Evolutionary conservation across 1,140 invertebrate genomes (phyloP).

Genomic region (Zophobas morio): DNA sequence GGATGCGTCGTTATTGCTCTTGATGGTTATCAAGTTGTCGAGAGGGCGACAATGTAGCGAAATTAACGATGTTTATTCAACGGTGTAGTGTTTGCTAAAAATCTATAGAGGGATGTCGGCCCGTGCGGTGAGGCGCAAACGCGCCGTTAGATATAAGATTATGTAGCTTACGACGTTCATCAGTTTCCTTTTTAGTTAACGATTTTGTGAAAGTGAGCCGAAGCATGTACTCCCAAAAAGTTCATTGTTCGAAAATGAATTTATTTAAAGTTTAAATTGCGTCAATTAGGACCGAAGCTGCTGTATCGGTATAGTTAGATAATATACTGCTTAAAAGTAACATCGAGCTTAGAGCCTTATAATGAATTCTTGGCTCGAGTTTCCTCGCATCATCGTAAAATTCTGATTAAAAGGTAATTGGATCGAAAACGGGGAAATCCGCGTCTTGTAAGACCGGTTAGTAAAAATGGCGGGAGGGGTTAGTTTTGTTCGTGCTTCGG

Average conservation of each 20-base stretch:
- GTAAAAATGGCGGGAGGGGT: constrained; percentile 25
- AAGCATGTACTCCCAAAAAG: constrained; percentile 25
- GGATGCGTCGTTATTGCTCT: neutral
- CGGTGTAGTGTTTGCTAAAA: constrained; percentile 23
- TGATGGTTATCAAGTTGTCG: constrained; percentile 27
- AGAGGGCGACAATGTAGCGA: constrained; percentile 12
- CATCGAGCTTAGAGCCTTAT: constrained; percentile 16
- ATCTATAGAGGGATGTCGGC: constrained; percentile 22
- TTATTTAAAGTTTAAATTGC: constrained; percentile 41
- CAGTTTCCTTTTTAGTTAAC: constrained; percentile 37
- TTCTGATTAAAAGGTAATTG: constrained; percentile 38
- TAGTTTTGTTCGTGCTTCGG: constrained; percentile 24
- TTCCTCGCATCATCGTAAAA: constrained; percentile 29
- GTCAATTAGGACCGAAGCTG: constrained; percentile 15
- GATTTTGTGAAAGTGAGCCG: constrained; percentile 36
- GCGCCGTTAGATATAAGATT: constrained; percentile 37
- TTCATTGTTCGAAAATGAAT: constrained; percentile 38
- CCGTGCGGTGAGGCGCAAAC: constrained; percentile 21
- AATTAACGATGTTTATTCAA: constrained; percentile 28
- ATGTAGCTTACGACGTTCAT: constrained; percentile 36
- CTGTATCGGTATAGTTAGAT: constrained; percentile 23
- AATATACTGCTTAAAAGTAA: constrained; percentile 34
- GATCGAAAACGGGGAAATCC: constrained; percentile 17
- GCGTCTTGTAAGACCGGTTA: constrained; percentile 12
- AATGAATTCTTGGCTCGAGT: constrained; percentile 36